A percentile compares a stretch with the other conserved stretches of the same genome.
phyloP scores from a whole-genome alignment of 2,888 invertebrate species.

The Spilarctia lutea region DNA sequence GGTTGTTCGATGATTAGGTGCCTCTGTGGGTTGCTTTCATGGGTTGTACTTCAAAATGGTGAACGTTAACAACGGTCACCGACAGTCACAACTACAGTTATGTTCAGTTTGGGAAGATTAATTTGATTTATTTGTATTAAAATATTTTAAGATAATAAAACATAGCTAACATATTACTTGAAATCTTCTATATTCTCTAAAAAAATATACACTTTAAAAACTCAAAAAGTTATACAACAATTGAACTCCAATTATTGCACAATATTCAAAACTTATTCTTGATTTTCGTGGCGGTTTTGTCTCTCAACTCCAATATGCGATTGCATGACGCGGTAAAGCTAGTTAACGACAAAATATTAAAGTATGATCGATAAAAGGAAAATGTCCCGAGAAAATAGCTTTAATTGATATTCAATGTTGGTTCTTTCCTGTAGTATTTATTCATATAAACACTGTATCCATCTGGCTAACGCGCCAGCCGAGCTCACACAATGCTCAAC shows the following conservation, averaged over 20 bases:
- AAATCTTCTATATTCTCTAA: no score
- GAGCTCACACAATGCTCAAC: no score
- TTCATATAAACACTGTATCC: neutral
- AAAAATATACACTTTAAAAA: no score
- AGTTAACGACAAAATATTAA: neutral
- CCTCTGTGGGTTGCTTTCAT: neutral
- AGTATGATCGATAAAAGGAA: neutral
- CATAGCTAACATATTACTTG: no score
- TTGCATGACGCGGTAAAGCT: no score
- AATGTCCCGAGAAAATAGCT: neutral
- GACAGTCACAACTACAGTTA: neutral
- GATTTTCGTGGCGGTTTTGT: no score
- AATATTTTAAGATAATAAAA: neutral
- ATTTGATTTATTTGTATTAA: neutral
- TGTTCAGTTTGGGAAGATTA: neutral
- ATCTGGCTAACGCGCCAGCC: neutral
- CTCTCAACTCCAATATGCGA: no score
- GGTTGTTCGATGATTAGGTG: neutral
- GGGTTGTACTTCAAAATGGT: neutral
- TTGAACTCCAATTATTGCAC: no score
- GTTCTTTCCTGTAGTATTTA: neutral
- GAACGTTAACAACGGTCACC: neutral
- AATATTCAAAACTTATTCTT: no score
- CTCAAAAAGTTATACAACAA: no score
- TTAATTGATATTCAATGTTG: neutral